Conservation (phyloP, 2,113 vertebrate species). For the Pelecanoides urinatrix region DNA sequence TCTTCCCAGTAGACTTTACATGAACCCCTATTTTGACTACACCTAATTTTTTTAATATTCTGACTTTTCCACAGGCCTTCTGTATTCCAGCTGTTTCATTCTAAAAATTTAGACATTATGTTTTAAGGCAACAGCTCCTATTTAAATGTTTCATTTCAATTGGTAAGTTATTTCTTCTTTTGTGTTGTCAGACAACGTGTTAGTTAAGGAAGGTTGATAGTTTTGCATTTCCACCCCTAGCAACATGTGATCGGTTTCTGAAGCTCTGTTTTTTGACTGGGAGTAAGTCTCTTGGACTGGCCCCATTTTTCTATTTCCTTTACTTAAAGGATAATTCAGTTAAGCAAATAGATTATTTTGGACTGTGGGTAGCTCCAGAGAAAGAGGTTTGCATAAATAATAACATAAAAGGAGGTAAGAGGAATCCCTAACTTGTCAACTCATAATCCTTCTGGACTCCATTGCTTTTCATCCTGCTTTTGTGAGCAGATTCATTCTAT, state of each 20-base stretch:
- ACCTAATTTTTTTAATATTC: not conserved
- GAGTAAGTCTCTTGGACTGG: not conserved
- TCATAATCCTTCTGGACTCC: not conserved
- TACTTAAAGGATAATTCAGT: not conserved
- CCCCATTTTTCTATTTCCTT: not conserved
- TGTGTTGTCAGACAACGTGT: not conserved
- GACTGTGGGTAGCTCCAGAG: not conserved
- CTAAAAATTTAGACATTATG: not conserved
- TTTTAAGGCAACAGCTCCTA: not conserved
- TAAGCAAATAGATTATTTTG: not conserved
- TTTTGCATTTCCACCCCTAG: not conserved
- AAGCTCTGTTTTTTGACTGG: not conserved
- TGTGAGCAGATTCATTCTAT: not conserved
- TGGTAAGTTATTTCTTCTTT: not conserved
- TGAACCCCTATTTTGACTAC: not conserved
- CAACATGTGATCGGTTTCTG: not conserved
- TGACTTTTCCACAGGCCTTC: not conserved
- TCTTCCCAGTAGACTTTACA: not conserved
- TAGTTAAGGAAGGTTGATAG: not conserved
- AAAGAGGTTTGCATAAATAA: not conserved
- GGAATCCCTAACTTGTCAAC: not conserved
- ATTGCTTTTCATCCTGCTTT: not conserved
- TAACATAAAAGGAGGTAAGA: not conserved
- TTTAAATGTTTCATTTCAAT: not conserved
- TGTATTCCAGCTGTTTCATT: not conserved